Evolutionary conservation across 1,140 invertebrate species (phyloP), one percentile per base, ranked within the genome.

Genomic region (Calephelis virginiensis): DNA sequence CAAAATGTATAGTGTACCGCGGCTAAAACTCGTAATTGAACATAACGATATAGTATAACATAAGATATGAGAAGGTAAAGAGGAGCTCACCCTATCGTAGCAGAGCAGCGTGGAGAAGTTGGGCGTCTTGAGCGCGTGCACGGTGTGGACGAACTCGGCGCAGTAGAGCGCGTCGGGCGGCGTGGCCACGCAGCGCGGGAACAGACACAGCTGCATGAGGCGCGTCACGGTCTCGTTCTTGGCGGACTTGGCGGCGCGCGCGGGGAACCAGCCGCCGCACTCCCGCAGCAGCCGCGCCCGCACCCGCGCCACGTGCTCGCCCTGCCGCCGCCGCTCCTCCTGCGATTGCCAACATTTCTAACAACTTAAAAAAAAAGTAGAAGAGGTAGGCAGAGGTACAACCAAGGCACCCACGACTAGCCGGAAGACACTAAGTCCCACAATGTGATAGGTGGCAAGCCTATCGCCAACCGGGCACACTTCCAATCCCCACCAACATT

Each of bases 81-180:
- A 60, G 17, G 17, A 10, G 86, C 93, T 94, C 92, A 99, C 97
- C 92, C 98, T 93, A 92, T 99, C 98, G 84, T 98, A 99, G 85
- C 98, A 99, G 47, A 99, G 94, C 37, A 99, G 92, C 0, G 99
- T 99, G 11, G 98, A 98, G 91, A 99, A 99, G 92, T 99, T 99
- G 14, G 97, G 96, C 49, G 98, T 99, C 89, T 98, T 98, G 56
- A 99, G 92, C 75, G 94, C 95, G 90, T 99, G 99, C 76, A 99
- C 95, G 17, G 97, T 96, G 81, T 98, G 96, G 59, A 99, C 97
- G 91, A 99, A 99, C 92, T 99, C 97, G 0, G 98, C 97, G 92
- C 98, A 99, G 91, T 98, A 99, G 45, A 99, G 93, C 28, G 99
- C 97, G 93, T 99, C 99, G 40, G 96, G 94, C 48, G 97, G 95